These are phyloP conservation scores for Antedon mediterranea DNA, from an alignment of 53 echinoderm and acorn worm species.

Conservation along the genomic window DNA sequence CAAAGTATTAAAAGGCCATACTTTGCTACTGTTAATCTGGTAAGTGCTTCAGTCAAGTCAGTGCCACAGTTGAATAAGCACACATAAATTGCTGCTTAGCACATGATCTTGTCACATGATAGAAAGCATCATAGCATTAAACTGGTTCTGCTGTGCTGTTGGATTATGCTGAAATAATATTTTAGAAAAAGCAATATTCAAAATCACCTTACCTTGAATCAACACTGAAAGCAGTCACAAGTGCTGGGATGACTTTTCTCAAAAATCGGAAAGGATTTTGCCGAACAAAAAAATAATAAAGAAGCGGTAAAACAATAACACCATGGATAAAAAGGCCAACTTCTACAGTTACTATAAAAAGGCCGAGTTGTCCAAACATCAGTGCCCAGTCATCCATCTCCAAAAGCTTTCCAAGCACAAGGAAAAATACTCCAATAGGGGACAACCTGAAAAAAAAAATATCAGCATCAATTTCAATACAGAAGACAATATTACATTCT, in stretches of 20 bases:
- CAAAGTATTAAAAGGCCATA: too few relatives aligned
- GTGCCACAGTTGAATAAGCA: too few relatives aligned
- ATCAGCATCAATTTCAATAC: background rate
- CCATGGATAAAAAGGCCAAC: conserved; percentile 72
- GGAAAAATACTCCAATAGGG: conserved; percentile 76
- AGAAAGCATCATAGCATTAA: too few relatives aligned
- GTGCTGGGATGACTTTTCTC: conserved; percentile 55
- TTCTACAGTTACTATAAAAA: conserved; percentile 71
- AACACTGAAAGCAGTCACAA: conserved; percentile 79
- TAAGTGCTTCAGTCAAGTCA: too few relatives aligned
- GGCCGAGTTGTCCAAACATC: conserved; percentile 68
- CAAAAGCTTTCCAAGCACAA: conserved; percentile 60
- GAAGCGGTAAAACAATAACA: conserved; percentile 39
- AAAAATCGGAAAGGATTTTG: conserved; percentile 52
- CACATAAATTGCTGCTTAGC: too few relatives aligned
- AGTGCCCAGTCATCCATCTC: conserved; percentile 71
- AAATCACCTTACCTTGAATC: conserved; percentile 63
- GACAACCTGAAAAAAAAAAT: conserved; percentile 38
- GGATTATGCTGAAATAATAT: too few relatives aligned
- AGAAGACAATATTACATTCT: too few relatives aligned
- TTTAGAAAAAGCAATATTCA: too few relatives aligned
- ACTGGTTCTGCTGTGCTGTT: too few relatives aligned
- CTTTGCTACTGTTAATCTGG: too few relatives aligned
- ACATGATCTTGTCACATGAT: too few relatives aligned
- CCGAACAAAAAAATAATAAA: conserved; percentile 57